Conservation (phyloP, 1,140 invertebrate species). For the Drosophila azteca region DNA sequence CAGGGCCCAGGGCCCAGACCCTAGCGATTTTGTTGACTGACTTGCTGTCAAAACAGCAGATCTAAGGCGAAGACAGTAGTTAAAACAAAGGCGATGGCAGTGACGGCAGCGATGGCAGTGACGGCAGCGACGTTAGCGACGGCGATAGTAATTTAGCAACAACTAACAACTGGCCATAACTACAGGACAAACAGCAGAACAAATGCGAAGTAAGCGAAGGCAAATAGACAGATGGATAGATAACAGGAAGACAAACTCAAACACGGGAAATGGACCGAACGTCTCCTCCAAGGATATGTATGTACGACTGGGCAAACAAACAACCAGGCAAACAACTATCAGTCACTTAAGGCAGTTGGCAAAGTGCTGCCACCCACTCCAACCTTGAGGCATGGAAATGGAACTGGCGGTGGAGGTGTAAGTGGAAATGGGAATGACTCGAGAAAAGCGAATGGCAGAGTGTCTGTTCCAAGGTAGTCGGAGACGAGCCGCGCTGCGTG, state of each 20-base stretch:
- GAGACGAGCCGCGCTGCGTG: too few species aligned
- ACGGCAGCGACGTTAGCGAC: not conserved
- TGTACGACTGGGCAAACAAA: constrained; percentile 62
- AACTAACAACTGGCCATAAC: constrained; percentile 69
- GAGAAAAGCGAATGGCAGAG: constrained; percentile 3
- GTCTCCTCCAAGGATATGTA: constrained; percentile 43
- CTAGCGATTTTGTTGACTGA: constrained; percentile 59
- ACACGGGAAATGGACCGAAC: constrained; percentile 57
- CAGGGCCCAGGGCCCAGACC: constrained; percentile 21
- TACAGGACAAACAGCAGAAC: constrained; percentile 66
- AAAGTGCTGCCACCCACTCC: constrained; percentile 52
- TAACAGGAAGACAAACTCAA: constrained; percentile 40
- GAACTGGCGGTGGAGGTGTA: constrained; percentile 14
- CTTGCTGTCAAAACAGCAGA: constrained; percentile 71
- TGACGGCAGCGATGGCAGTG: too few species aligned
- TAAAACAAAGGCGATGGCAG: constrained; percentile 48
- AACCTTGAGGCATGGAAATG: not conserved
- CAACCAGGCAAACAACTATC: constrained; percentile 78
- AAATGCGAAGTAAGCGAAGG: constrained; percentile 68
- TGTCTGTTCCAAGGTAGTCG: constrained; percentile 36
- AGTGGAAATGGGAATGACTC: constrained; percentile 29
- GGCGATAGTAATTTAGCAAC: constrained; percentile 71
- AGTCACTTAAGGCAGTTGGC: constrained; percentile 78
- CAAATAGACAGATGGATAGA: constrained; percentile 49
- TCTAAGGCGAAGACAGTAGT: constrained; percentile 11